These are phyloP conservation scores for Pao palembangensis DNA, from an alignment of 2,113 vertebrate genomes.

Conservation along the genomic window DNA sequence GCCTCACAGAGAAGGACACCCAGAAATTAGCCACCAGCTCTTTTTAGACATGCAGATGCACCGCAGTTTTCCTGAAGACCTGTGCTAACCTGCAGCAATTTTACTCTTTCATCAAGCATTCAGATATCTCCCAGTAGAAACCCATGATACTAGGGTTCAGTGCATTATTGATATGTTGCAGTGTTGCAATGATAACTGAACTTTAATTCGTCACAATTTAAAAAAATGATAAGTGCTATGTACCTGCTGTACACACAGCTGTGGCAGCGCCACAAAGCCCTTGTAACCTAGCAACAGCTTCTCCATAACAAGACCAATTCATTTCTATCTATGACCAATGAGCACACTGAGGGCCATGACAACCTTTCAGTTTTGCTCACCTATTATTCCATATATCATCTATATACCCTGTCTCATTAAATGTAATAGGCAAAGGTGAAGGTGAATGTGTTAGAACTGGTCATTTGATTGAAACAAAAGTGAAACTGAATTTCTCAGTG, in stretches of 20 bases:
- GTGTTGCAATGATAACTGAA: conserved; percentile 51
- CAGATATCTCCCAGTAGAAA: conserved; percentile 25
- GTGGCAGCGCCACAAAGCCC: conserved; percentile 65
- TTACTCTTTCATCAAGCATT: conserved; percentile 47
- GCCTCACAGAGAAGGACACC: conserved; percentile 11
- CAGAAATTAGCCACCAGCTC: conserved; percentile 45
- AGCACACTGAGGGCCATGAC: conserved; percentile 39
- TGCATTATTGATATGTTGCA: conserved; percentile 54
- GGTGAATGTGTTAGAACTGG: not conserved
- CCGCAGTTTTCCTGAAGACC: conserved; percentile 16
- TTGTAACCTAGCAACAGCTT: conserved; percentile 73
- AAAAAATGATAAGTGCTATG: conserved; percentile 64
- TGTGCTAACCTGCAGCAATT: conserved; percentile 22
- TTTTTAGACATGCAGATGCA: conserved; percentile 15
- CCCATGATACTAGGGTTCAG: conserved; percentile 6
- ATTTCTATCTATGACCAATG: conserved; percentile 61
- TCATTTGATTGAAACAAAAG: conserved; percentile 10
- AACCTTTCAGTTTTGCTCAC: conserved; percentile 28
- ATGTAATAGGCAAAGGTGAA: not conserved
- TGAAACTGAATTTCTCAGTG: conserved; percentile 1
- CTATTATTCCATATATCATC: conserved; percentile 26
- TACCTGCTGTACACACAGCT: conserved; percentile 59
- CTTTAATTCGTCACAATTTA: conserved; percentile 56
- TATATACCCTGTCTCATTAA: not conserved
- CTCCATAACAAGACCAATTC: conserved; percentile 73